phyloP scores from a whole-genome alignment of 2,113 vertebrate genomes.

The Spea multiplicata region DNA sequence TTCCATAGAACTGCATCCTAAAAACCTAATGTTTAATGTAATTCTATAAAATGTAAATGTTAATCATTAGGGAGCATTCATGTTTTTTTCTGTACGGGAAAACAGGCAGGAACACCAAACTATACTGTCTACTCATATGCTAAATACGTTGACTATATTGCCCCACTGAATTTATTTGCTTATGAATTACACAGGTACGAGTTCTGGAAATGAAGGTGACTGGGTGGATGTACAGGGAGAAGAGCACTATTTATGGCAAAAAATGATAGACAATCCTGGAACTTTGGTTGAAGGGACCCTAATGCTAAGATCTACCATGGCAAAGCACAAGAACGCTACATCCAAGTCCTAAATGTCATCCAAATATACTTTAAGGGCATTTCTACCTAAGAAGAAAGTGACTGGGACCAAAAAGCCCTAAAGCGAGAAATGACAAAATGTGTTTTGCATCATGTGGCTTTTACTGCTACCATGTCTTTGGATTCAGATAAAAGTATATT shows the following conservation, averaged over 20 bases:
- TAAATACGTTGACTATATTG: too few relatives aligned
- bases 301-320: conserved; percentile 93
- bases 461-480: not conserved
- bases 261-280: conserved; percentile 88
- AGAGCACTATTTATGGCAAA: conserved; percentile 88
- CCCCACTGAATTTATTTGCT: not conserved
- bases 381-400: not conserved
- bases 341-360: not conserved
- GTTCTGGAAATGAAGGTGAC: conserved; percentile 85
- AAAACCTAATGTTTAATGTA: too few relatives aligned
- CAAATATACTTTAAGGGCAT: not conserved
- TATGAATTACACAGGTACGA: conserved; percentile 70
- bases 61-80: too few relatives aligned
- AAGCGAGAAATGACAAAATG: not conserved
- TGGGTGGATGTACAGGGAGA: conserved; percentile 95
- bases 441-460: not conserved
- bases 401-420: not conserved
- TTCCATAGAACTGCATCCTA: too few relatives aligned
- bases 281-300: conserved; percentile 82
- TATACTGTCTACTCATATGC: too few relatives aligned
- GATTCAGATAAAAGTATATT: not conserved
- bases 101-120: too few relatives aligned
- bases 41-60: too few relatives aligned
- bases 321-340: conserved; percentile 58
- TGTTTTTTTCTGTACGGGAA: too few relatives aligned